Base-by-base conservation (phyloP, 2,888 invertebrate species). In the Pyrocoelia pectoralis region DNA sequence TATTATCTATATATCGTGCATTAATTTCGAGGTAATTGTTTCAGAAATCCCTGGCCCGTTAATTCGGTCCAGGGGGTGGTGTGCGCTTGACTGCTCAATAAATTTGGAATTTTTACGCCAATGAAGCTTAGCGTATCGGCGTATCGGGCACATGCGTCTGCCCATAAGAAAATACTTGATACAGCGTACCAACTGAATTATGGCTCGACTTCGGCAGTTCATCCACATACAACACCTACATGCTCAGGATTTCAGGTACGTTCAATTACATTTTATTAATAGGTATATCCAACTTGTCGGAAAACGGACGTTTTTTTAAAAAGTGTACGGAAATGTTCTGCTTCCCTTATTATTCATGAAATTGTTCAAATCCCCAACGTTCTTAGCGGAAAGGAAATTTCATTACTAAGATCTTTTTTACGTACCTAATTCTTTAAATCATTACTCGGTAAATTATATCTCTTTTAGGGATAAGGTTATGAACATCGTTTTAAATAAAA, bases 41-140 rank as follows among this genome's bases (percentile, higher is more conserved):
- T 19, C 63, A 70, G 70, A 62, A 54, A 56, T 54, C 68, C 66
- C 68, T 62, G 67, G 67, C 58, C 68, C 67, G 64, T 54, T 54
- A n/a, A 28, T 50, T 29, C 64, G 66, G 67, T 59, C 67, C 68
- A 64, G 68, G 67, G 66, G 24, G 55, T 43, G 55, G 33, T 33
- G 33, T 33, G 65, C 62, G 64, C 57, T 62, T 50, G 65, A 63
- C 65, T 66, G 65, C 59, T 64, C 64, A 49, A 61, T 48, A 55
- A 40, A 53, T 56, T 50, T 54, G 55, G 46, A 38, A 41, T 61
- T 56, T 54, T 60, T 40, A 61, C 56, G 56, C 67, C 67, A 66
- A 93, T 93, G 93, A 93, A 93, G 88, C 85, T 93, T 79, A 93
- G 93, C 82, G 93, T 93, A 77, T 93, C 93, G 77, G 93, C 93